Conservation (phyloP, 2,113 vertebrate genomes). For the Catharus minimus region DNA sequence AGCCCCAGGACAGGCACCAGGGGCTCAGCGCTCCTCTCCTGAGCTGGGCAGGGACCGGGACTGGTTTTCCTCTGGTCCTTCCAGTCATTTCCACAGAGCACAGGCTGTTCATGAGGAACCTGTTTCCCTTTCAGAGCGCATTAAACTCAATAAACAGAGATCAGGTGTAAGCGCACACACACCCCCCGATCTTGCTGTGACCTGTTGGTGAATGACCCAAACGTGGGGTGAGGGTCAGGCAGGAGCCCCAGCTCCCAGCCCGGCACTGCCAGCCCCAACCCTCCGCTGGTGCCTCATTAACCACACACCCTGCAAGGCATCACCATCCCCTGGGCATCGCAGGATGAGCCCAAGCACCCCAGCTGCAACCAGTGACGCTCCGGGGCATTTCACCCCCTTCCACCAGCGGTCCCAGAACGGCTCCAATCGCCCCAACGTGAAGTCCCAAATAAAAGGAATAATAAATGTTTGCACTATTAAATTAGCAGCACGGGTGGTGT, state of each 20-base stretch:
- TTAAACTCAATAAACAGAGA: background rate
- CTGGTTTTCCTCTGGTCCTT: background rate
- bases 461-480: constrained; percentile 57
- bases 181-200: accelerated
- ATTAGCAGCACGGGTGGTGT: constrained; percentile 24
- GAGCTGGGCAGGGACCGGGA: background rate
- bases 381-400: background rate
- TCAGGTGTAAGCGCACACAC: background rate
- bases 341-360: background rate
- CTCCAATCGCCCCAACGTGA: background rate
- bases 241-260: background rate
- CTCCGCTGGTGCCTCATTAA: background rate
- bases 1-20: background rate
- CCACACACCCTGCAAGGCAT: background rate
- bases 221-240: background rate
- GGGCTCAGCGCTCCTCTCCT: background rate
- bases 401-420: background rate
- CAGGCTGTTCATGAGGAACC: background rate
- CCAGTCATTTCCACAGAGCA: background rate
- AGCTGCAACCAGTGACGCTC: background rate
- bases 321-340: background rate
- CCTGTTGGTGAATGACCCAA: background rate
- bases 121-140: background rate
- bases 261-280: background rate
- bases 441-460: constrained; percentile 31